Evolutionary conservation across 2,797 vertebrate genomes (phyloP), one percentile per base, ranked within the genome.

Genomic region (Acropternis orthonyx): DNA sequence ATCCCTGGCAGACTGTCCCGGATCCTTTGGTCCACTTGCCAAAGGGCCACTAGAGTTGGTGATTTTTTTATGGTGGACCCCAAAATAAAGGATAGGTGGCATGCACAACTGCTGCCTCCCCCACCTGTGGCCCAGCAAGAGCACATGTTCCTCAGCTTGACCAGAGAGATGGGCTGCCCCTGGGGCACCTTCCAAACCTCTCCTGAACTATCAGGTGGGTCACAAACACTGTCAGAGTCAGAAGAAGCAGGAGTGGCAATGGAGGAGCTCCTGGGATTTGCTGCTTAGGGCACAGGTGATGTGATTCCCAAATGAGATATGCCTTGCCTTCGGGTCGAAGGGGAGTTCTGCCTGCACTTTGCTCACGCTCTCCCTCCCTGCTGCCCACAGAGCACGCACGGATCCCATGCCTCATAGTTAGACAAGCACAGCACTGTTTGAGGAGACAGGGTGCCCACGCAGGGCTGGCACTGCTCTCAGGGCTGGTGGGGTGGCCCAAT

Each of bases 181-280:
- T 1, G 0, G 26, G 30, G 9, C 10, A 59, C 51, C 10, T n/a
- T 27, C 19, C 5, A 11, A 19, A 36, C 12, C 16, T 26, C 9
- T 66, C 22, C 49, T 58, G 51, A 51, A 1, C 41, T 34, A 0
- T 13, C 1, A 1, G 26, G 3, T 3, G 5, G 21, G 5, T 80
- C 30, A 65, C 56, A 79, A 43, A 46, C 9, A 2, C 24, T n/a
- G 5, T 20, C 0, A 3, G 58, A 66, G 28, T 14, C n/a, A 55
- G 49, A 46, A 27, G 8, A 20, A 67, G 85, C 66, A 81, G 58
- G 15, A 49, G 14, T 20, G 37, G 34, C 52, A 59, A 28, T 2
- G 4, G 39, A 67, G 34, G 6, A 77, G 19, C 18, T 69, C 11
- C 67, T 66, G 83, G 32, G 26, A 48, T 90, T 51, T 61, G 30